phyloP scores from a whole-genome alignment of 23 tunicate genomes.

The Halocynthia roretzi region DNA sequence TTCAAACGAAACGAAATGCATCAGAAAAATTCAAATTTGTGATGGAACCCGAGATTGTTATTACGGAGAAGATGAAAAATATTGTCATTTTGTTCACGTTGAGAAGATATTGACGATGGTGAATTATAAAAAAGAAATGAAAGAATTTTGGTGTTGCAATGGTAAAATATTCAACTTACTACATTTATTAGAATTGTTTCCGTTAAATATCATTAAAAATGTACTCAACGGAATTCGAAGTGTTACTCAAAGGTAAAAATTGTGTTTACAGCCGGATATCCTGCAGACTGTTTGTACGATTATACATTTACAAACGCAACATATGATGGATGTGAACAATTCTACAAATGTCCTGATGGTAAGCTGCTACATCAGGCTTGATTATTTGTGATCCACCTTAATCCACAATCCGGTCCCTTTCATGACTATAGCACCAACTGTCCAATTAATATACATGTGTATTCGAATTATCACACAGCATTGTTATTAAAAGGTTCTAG shows the following conservation, averaged over 20 bases:
- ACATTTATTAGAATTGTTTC: neutral
- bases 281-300: conserved; percentile 13
- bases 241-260: neutral
- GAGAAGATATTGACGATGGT: neutral
- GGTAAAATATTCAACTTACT: neutral
- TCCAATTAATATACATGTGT: neutral
- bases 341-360: conserved; percentile 1
- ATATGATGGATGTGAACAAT: conserved; percentile 6
- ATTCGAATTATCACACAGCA: neutral
- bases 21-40: neutral
- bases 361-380: neutral
- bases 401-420: too few relatives aligned
- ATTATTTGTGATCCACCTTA: neutral
- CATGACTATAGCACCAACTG: too few relatives aligned
- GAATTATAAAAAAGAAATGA: conserved; percentile 4
- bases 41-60: conserved; percentile 1
- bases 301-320: conserved; percentile 2
- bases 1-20: neutral
- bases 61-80: conserved; percentile 8
- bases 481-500: neutral
- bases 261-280: conserved; percentile 13
- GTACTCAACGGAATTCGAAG: neutral
- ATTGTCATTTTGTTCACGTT: neutral
- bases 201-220: neutral
- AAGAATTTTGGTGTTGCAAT: conserved; percentile 4